phyloP scores from a whole-genome alignment of 2,797 vertebrate genomes.

The Lepilemur ruficaudatus region DNA sequence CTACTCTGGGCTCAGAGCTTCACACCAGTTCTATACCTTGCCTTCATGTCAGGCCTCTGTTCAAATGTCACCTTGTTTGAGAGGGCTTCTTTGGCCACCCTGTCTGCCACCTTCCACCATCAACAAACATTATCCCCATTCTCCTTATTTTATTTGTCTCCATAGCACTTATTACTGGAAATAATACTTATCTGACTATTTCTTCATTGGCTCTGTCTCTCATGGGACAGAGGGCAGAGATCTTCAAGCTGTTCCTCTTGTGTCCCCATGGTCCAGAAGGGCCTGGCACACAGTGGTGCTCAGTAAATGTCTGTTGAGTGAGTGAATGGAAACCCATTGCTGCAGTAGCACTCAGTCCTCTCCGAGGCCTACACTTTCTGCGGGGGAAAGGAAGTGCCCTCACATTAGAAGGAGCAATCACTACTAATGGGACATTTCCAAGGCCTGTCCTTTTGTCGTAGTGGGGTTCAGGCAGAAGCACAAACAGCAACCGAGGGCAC shows the following conservation, averaged over 20 bases:
- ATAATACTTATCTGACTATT: neutral
- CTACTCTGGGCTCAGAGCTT: neutral
- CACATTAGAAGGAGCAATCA: neutral
- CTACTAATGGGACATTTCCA: neutral
- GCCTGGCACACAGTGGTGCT: neutral
- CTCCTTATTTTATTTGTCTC: neutral
- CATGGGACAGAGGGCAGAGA: neutral
- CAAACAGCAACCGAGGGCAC: neutral
- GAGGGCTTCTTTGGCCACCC: neutral
- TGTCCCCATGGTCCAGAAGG: neutral
- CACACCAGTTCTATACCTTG: neutral
- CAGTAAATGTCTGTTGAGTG: neutral
- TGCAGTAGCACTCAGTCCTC: neutral
- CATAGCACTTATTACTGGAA: neutral
- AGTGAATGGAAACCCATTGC: neutral
- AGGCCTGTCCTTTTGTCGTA: neutral
- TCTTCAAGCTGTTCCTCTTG: neutral
- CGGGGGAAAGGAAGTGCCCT: neutral
- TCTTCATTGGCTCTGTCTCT: neutral
- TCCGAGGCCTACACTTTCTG: rapidly evolving
- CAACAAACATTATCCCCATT: neutral
- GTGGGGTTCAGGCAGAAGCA: neutral
- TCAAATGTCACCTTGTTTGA: neutral
- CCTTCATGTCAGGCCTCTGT: neutral
- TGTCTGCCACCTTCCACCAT: neutral